These are phyloP conservation scores for Microplitis deprimator DNA, from an alignment of 2,888 invertebrate species.

Conservation along the genomic window DNA sequence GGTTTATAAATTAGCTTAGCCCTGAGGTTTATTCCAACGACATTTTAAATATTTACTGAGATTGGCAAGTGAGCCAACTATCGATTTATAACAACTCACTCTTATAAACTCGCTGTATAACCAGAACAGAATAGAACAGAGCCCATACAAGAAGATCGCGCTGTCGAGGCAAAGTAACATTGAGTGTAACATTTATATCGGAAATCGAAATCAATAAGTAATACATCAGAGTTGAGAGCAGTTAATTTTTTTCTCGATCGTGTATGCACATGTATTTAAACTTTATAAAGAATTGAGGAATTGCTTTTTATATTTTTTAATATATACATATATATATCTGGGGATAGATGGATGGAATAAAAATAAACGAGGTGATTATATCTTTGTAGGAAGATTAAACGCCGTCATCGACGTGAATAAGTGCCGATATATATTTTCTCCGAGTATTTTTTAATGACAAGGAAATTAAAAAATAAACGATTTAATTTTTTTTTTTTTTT, in stretches of 20 bases:
- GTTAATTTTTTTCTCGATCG: neutral
- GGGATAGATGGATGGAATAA: neutral
- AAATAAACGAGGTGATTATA: neutral
- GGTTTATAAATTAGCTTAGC: neutral
- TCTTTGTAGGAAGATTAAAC: neutral
- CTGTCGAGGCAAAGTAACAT: neutral
- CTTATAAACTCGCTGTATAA: neutral
- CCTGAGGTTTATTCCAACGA: slow-evolving; percentile 18
- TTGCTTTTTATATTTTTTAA: no score
- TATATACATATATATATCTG: neutral
- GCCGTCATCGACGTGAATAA: neutral
- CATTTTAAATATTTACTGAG: slow-evolving; percentile 15
- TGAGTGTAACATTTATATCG: slow-evolving; percentile 10
- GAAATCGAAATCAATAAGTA: slow-evolving; percentile 44
- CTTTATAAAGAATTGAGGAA: neutral
- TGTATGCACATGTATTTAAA: neutral
- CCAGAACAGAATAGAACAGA: neutral
- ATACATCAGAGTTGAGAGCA: slow-evolving; percentile 26
- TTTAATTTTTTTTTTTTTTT: neutral
- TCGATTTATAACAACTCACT: slow-evolving; percentile 5
- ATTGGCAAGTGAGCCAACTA: slow-evolving; percentile 40
- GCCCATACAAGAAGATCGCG: neutral
- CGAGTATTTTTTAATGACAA: neutral
- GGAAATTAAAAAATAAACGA: neutral
- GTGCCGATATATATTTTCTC: neutral